Evolutionary conservation across 2,888 invertebrate genomes (phyloP).

Genomic region (Andrena hattorfiana): DNA sequence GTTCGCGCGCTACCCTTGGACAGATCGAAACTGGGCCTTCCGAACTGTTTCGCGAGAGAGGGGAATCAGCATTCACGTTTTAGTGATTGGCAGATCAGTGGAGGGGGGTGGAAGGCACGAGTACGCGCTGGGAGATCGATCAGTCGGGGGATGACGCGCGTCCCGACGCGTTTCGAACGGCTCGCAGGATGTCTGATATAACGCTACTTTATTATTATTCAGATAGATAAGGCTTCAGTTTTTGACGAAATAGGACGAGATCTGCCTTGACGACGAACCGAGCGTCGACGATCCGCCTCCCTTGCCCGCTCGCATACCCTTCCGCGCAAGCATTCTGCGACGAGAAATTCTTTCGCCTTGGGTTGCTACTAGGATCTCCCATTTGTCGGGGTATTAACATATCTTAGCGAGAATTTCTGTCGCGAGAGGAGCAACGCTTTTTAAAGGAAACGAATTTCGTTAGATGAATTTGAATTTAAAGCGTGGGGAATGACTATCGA

Average conservation of each 20-base stretch:
- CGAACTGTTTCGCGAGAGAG: not conserved
- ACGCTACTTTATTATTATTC: slow-evolving; percentile 81
- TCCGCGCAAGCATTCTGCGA: not conserved
- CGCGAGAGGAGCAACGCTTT: too few species aligned
- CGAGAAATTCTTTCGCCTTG: not conserved
- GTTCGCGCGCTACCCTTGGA: not conserved
- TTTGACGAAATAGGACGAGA: slow-evolving; percentile 80
- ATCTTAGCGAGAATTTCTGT: too few species aligned
- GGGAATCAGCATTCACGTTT: slow-evolving; percentile 74
- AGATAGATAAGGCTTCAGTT: slow-evolving; percentile 81
- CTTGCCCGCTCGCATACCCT: not conserved
- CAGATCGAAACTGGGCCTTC: not conserved
- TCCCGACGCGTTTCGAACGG: slow-evolving; percentile 71
- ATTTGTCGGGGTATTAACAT: too few species aligned
- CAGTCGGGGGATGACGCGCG: slow-evolving; percentile 42
- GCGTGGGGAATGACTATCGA: too few species aligned
- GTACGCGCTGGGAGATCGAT: slow-evolving; percentile 17
- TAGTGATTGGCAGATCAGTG: slow-evolving; percentile 71
- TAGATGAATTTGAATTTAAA: too few species aligned
- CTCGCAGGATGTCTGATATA: slow-evolving; percentile 77
- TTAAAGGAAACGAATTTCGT: too few species aligned
- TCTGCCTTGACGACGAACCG: slow-evolving; percentile 73
- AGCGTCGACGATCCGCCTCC: slow-evolving; percentile 56
- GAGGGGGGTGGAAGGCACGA: slow-evolving; percentile 7
- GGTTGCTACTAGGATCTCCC: not conserved